phyloP scores from a whole-genome alignment of 2,797 vertebrate genomes.

The Aeoliscus strigatus region DNA sequence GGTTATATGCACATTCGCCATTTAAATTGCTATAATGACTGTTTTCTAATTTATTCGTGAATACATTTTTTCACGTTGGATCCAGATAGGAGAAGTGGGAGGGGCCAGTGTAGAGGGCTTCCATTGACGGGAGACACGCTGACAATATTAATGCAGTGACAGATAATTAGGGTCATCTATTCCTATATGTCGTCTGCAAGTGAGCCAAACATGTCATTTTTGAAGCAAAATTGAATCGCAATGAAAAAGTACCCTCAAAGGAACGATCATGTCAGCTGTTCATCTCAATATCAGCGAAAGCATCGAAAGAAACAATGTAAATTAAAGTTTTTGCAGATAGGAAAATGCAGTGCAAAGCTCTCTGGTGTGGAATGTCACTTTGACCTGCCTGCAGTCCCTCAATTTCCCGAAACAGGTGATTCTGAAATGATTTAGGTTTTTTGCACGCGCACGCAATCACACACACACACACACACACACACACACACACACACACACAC shows the following conservation, averaged over 20 bases:
- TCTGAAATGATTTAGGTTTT: neutral
- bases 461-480: neutral
- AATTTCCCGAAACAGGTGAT: constrained; percentile 33
- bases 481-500: neutral
- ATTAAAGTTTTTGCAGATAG: neutral
- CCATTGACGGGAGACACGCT: constrained; percentile 50
- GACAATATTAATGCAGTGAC: constrained; percentile 44
- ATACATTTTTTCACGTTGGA: no score
- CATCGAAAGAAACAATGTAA: no score
- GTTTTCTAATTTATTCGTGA: no score
- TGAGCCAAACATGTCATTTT: no score
- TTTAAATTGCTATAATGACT: no score
- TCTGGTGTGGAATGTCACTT: constrained; percentile 38
- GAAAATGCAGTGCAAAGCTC: neutral
- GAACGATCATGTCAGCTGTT: no score
- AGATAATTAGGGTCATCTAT: constrained; percentile 14
- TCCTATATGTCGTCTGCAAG: no score
- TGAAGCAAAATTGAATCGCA: no score
- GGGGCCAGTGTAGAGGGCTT: constrained; percentile 53
- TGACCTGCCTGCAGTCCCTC: constrained; percentile 9
- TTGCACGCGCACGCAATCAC: neutral
- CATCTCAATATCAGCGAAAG: no score
- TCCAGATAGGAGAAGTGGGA: constrained; percentile 34
- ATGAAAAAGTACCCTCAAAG: no score
- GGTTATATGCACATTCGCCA: no score